Percentiles rank a stretch among this genome's conserved stretches.
Evolutionary conservation across 2,113 vertebrate genomes (phyloP).

Genomic region (Zapus hudsonius): DNA sequence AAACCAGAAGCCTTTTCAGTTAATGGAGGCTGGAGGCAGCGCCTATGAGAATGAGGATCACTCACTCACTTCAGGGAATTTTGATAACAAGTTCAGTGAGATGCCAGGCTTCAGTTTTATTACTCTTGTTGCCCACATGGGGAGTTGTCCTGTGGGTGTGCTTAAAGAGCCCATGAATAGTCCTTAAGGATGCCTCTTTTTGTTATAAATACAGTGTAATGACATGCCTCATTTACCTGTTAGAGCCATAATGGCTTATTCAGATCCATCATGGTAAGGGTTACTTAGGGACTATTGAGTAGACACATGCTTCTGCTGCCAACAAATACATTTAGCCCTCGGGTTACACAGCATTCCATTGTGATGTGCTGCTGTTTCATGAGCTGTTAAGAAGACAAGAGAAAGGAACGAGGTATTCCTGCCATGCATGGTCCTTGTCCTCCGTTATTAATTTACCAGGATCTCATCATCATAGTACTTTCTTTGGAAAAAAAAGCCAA

Average conservation of each 20-base stretch:
- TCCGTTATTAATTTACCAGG: background rate
- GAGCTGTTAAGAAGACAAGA: constrained; percentile 32
- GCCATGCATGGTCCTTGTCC: background rate
- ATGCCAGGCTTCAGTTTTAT: constrained; percentile 57
- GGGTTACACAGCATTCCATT: background rate
- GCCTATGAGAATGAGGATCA: background rate
- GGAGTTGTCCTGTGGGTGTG: background rate
- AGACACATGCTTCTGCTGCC: constrained; percentile 58
- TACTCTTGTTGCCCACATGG: constrained; percentile 1
- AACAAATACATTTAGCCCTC: constrained; percentile 64
- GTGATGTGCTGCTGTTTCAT: constrained; percentile 11
- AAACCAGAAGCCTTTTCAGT: constrained; percentile 41
- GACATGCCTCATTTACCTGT: constrained; percentile 67
- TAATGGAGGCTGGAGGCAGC: constrained; percentile 6
- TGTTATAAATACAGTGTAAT: constrained; percentile 68
- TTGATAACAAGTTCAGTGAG: constrained; percentile 50
- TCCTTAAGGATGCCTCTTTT: constrained; percentile 43
- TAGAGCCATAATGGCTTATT: constrained; percentile 67
- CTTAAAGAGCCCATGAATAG: constrained; percentile 55
- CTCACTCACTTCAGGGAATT: constrained; percentile 19
- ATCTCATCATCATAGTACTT: background rate
- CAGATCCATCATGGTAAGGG: constrained; percentile 71
- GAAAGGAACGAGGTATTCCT: constrained; percentile 30
- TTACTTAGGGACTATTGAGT: constrained; percentile 46
- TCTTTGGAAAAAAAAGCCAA: background rate